Evolutionary conservation across 1,140 invertebrate species (phyloP).

Genomic region (Ectropis grisescens): DNA sequence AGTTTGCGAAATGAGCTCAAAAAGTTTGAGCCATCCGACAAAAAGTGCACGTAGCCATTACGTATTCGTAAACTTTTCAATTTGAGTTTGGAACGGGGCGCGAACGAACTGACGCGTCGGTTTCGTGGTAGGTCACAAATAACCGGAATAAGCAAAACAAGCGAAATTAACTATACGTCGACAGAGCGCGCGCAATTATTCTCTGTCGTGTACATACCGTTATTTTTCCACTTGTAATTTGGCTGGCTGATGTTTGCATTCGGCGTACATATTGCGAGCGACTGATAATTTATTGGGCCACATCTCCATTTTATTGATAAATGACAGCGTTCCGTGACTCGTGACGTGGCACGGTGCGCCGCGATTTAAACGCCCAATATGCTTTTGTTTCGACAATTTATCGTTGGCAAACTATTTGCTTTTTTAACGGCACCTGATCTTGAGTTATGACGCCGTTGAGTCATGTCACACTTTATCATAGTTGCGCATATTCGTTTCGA

Average conservation of each 20-base stretch:
- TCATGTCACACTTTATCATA: no score
- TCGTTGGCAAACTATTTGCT: conserved; percentile 5
- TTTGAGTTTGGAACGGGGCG: background rate
- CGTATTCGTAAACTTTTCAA: conserved; percentile 11
- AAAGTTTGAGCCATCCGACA: no score
- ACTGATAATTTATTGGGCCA: conserved; percentile 31
- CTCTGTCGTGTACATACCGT: conserved; percentile 26
- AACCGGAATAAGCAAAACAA: conserved; percentile 26
- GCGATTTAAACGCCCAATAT: no score
- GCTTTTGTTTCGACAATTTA: conserved; percentile 5
- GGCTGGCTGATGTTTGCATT: conserved; percentile 27
- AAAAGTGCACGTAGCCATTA: no score
- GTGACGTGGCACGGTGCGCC: no score
- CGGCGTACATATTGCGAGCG: conserved; percentile 24
- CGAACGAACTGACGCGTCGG: no score
- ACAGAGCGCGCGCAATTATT: conserved; percentile 33
- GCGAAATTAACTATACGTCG: conserved; percentile 35
- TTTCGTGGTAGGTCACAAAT: background rate
- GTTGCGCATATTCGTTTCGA: no score
- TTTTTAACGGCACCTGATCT: no score
- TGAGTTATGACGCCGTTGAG: no score
- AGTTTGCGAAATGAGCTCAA: no score
- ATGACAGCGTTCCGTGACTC: conserved; percentile 9
- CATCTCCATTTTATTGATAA: conserved; percentile 33
- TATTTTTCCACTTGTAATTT: conserved; percentile 41